These are phyloP conservation scores for Caprella mutica DNA, from an alignment of 2,888 invertebrate genomes.

Conservation along the genomic window DNA sequence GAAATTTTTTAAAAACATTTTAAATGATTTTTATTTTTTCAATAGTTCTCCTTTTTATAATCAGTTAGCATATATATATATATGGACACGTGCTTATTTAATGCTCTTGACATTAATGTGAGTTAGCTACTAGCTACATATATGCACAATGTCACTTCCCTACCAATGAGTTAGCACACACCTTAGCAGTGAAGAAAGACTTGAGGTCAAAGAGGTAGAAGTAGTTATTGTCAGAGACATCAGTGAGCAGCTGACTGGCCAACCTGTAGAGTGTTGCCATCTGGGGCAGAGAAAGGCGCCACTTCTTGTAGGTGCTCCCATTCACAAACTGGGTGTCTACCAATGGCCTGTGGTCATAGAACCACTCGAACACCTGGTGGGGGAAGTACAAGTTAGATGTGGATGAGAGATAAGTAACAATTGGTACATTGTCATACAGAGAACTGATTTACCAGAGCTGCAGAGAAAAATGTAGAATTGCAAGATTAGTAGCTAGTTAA, in stretches of 20 bases:
- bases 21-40: no score
- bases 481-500: no score
- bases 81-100: neutral
- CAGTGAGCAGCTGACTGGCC: slow-evolving; percentile 93
- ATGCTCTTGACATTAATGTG: neutral
- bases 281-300: slow-evolving; percentile 91
- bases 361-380: slow-evolving; percentile 69
- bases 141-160: neutral
- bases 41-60: no score
- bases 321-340: slow-evolving; percentile 84
- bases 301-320: slow-evolving; percentile 90
- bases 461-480: no score
- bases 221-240: slow-evolving; percentile 95
- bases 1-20: no score
- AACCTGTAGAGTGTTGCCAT: slow-evolving; percentile 95
- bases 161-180: slow-evolving; percentile 3
- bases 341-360: slow-evolving; percentile 95
- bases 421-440: no score
- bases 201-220: slow-evolving; percentile 98
- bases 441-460: no score
- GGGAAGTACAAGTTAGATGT: no score
- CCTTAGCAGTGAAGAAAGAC: slow-evolving; percentile 97
- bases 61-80: no score
- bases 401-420: no score
- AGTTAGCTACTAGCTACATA: neutral